phyloP scores from a whole-genome alignment of 2,797 vertebrate species.

The Enteromius trimaculatus region DNA sequence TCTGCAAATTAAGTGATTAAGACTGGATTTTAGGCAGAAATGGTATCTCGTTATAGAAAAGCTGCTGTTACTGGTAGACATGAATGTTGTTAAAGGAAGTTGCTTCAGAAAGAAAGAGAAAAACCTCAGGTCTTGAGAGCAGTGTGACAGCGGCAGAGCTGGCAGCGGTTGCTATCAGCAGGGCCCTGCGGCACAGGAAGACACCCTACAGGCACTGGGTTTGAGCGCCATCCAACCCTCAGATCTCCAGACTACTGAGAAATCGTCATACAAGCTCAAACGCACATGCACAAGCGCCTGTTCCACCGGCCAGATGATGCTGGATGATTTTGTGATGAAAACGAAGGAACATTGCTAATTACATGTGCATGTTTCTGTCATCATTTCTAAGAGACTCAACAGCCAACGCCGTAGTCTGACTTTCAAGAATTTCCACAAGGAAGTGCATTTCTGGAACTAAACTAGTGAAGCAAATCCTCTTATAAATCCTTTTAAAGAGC shows the following conservation, averaged over 20 bases:
- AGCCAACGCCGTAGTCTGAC: constrained; percentile 73
- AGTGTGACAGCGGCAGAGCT: constrained; percentile 51
- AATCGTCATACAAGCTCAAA: constrained; percentile 37
- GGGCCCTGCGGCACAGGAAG: constrained; percentile 44
- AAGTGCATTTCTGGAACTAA: constrained; percentile 81
- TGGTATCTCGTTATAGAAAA: background rate
- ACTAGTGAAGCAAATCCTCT: constrained; percentile 81
- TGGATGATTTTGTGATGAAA: constrained; percentile 39
- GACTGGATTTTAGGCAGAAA: background rate
- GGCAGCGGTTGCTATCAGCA: constrained; percentile 51
- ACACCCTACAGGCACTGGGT: constrained; percentile 51
- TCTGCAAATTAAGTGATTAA: too few species aligned
- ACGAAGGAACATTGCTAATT: constrained; percentile 36
- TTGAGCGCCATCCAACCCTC: constrained; percentile 58
- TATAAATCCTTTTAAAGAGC: constrained; percentile 81
- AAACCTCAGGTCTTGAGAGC: constrained; percentile 52
- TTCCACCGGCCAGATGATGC: constrained; percentile 13
- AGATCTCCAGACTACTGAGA: constrained; percentile 67
- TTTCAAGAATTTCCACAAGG: constrained; percentile 83
- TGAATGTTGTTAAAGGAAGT: constrained; percentile 21
- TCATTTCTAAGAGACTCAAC: constrained; percentile 43
- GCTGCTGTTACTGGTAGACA: background rate
- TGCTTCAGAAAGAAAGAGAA: constrained; percentile 61
- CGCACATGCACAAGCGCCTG: constrained; percentile 34
- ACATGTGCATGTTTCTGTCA: constrained; percentile 65